Evolutionary conservation across 2,113 vertebrate species (phyloP), one percentile per base, ranked within the genome.

Genomic region (Sorex fumeus): DNA sequence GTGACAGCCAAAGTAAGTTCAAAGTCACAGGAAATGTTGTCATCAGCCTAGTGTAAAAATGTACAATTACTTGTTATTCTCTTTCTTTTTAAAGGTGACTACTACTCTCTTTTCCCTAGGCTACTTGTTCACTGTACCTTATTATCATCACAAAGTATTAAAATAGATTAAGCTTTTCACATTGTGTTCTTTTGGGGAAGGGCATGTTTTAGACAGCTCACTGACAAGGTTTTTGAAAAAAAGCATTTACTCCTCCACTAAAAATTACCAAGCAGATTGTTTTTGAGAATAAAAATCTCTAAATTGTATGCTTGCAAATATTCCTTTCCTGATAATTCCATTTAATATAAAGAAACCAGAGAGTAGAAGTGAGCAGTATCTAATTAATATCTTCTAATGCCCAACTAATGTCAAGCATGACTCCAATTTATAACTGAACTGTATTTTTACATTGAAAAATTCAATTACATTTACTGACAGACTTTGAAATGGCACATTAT

Each of bases 371-470:
- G 23, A 97, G 88, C 40, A 87, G 90, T 97, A 94, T 97, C 96
- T 98, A 98, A 98, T 98, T 98, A 97, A 97, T 98, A 98, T 95
- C 94, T 97, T 88, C 93, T 98, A 98, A 98, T 98, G 94, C 88
- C 93, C 96, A 98, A 96, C 93, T 97, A 97, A 97, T 97, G 97
- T 96, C 96, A 98, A 97, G 94, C 89, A 96, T 97, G 66, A 96
- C 94, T 97, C 97, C 83, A 97, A 97, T 98, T 97, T 97, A 98
- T 96, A 98, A 96, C 95, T 4, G 43, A 98, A 98, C 91, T 95
- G 75, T 97, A 97, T 98, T 98, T 98, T 98, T 97, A 96, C 96
- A 95, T 97, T 98, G 96, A 97, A 98, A 98, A 98, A 97, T 97
- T 98, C 96, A 98, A 97, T 98, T 98, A 97, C 95, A 95, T 97